These are phyloP conservation scores for Heliconius eleuchia DNA, from an alignment of 1,140 invertebrate species.

Conservation along the genomic window DNA sequence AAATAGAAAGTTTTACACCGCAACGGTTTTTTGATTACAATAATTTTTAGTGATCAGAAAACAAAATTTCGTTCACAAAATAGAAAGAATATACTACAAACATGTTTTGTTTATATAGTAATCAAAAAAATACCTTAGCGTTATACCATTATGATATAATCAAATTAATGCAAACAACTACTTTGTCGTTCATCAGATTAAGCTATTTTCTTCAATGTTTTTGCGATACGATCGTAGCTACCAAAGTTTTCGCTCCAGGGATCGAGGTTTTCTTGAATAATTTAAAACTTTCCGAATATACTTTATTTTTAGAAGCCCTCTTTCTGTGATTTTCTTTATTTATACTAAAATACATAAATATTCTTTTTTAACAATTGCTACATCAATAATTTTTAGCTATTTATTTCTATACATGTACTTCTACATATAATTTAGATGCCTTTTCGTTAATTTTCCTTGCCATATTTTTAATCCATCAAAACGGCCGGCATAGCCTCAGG, in stretches of 20 bases:
- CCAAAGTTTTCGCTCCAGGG: conserved; percentile 20
- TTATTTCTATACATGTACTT: no score
- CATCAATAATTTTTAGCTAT: no score
- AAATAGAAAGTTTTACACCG: no score
- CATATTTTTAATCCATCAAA: neutral
- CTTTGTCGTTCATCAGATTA: conserved; percentile 13
- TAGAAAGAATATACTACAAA: no score
- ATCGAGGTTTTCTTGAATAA: conserved; percentile 31
- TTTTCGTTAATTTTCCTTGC: neutral
- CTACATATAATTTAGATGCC: no score
- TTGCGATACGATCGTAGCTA: conserved; percentile 23
- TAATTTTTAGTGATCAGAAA: no score
- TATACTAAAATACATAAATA: neutral
- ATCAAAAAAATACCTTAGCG: neutral
- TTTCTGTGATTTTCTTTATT: conserved; percentile 18
- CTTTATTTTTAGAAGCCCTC: neutral
- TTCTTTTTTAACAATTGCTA: no score
- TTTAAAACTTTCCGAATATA: conserved; percentile 33
- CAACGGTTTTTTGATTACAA: no score
- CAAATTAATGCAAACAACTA: neutral
- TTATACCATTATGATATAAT: conserved; percentile 1
- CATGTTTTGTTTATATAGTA: neutral
- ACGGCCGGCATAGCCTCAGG: neutral
- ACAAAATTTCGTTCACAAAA: no score
- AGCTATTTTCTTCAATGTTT: conserved; percentile 28